A percentile compares a stretch with the other conserved stretches of the same genome.
Conservation (phyloP, 2,888 invertebrate genomes). For the Parnassius orleans region DNA sequence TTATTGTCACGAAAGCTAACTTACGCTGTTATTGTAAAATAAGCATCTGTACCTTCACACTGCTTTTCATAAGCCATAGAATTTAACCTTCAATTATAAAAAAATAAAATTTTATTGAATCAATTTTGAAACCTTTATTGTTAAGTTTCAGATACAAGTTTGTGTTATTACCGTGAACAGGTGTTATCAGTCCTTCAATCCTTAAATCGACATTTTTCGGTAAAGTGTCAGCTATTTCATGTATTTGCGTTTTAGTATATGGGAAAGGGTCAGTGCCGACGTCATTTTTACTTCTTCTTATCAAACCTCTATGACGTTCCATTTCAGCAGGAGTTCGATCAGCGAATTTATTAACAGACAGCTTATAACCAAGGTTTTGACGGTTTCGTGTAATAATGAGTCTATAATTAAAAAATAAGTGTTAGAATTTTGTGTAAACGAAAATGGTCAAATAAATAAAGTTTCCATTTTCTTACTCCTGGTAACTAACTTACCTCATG, state of each 20-base stretch:
- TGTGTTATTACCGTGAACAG: slow-evolving; percentile 49
- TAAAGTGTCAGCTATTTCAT: slow-evolving; percentile 36
- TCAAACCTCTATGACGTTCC: slow-evolving; percentile 45
- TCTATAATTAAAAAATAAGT: slow-evolving; percentile 35
- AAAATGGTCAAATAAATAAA: no score
- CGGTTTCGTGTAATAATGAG: slow-evolving; percentile 45
- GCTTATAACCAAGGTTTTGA: slow-evolving; percentile 51
- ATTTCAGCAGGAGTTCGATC: slow-evolving; percentile 58
- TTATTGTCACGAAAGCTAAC: no score
- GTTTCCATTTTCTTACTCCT: background rate
- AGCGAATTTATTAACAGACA: slow-evolving; percentile 57
- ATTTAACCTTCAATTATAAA: no score
- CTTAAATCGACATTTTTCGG: slow-evolving; percentile 56
- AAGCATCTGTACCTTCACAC: no score
- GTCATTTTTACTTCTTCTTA: slow-evolving; percentile 42
- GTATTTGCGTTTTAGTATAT: slow-evolving; percentile 43
- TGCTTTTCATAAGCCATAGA: no score
- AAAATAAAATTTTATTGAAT: no score
- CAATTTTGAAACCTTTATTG: background rate
- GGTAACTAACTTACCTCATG: slow-evolving; percentile 39
- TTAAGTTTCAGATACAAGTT: background rate
- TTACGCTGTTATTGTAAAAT: no score
- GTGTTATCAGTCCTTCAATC: slow-evolving; percentile 48
- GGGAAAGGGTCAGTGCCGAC: slow-evolving; percentile 55
- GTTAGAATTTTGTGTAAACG: no score